Conservation (phyloP, 2,797 vertebrate genomes). For the Notolepis coatsorum region DNA sequence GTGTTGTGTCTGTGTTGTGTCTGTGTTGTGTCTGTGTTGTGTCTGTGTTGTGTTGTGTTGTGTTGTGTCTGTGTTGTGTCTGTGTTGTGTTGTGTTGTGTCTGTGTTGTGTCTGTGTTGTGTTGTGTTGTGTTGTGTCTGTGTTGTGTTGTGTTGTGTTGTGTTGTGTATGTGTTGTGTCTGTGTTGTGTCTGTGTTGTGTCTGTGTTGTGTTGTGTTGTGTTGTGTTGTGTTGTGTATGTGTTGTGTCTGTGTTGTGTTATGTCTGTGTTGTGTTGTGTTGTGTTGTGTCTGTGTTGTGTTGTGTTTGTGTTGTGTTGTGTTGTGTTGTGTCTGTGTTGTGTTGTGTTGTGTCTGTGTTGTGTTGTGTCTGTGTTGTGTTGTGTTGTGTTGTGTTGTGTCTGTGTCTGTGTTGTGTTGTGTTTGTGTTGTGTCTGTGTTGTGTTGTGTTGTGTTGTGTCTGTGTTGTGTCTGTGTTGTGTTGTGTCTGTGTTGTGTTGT, state of each 20-base stretch:
- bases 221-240: constrained; percentile 55
- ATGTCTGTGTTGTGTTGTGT: constrained; percentile 51
- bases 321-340: constrained; percentile 53
- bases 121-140: constrained; percentile 55
- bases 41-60: too few relatives aligned
- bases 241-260: constrained; percentile 53
- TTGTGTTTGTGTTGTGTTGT: constrained; percentile 50
- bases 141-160: constrained; percentile 47
- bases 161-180: constrained; percentile 53
- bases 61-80: constrained; percentile 52
- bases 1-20: constrained; percentile 51
- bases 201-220: too few relatives aligned
- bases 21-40: constrained; percentile 51
- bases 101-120: constrained; percentile 52
- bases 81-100: constrained; percentile 56
- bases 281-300: constrained; percentile 54
- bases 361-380: constrained; percentile 51
- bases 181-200: constrained; percentile 51
- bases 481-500: constrained; percentile 50
- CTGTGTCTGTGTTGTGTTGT: constrained; percentile 58
- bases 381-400: constrained; percentile 52
- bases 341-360: constrained; percentile 53
- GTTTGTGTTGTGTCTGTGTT: constrained; percentile 51
- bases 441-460: too few relatives aligned
- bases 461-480: constrained; percentile 53